Conservation (phyloP, 2,888 invertebrate species). For the Caenorhabditis sinica region DNA sequence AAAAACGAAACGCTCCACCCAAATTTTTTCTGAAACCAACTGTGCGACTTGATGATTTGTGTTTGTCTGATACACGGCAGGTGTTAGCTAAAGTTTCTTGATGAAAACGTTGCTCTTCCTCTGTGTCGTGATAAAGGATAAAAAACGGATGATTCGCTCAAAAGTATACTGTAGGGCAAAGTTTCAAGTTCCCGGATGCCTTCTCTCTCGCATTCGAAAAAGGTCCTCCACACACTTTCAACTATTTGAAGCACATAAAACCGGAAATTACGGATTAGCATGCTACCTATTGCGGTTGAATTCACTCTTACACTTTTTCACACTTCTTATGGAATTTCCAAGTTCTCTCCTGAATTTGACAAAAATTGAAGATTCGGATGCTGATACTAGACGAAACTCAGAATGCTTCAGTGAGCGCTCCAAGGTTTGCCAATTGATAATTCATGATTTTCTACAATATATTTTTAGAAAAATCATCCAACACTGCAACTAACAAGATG, state of each 20-base stretch:
- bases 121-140: no score
- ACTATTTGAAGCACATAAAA: background rate
- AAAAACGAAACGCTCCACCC: background rate
- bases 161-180: no score
- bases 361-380: conserved; percentile 39
- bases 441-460: background rate
- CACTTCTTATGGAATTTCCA: conserved; percentile 7
- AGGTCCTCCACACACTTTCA: no score
- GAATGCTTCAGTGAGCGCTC: conserved; percentile 42
- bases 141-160: no score
- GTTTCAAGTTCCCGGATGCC: no score
- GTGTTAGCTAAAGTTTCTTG: background rate
- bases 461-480: background rate
- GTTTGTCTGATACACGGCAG: conserved; percentile 7
- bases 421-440: conserved; percentile 6
- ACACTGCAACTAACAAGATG: conserved; percentile 7
- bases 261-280: conserved; percentile 9
- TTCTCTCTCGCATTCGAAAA: no score
- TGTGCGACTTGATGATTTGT: conserved; percentile 6
- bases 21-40: conserved; percentile 1
- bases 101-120: no score
- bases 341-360: conserved; percentile 23
- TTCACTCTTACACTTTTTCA: no score
- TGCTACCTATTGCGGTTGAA: background rate
- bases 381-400: conserved; percentile 12